Evolutionary conservation across 1,140 invertebrate genomes (phyloP), one percentile per base, ranked within the genome.

Genomic region (Meloidogyne exigua): DNA sequence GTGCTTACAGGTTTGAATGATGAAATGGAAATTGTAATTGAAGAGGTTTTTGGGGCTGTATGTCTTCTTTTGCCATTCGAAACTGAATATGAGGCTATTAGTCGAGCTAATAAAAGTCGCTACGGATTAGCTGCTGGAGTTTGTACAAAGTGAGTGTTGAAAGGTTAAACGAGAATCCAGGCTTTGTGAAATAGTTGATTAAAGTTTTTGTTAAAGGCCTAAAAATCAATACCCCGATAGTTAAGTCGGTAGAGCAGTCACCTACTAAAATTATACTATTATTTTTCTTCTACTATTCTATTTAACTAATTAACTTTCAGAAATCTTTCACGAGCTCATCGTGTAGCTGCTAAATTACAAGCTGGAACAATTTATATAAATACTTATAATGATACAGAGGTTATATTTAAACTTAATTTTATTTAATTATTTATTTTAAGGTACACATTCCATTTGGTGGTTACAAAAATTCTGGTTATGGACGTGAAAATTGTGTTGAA

Each of bases 21-120:
- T 82, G 76, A 88, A 28, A 90, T 91, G 89, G 89, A 85, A 68
- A 88, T 89, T 42, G 90, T 90, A 0, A 82, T 83, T 63, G 90
- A 91, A 44, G 90, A 91, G 81, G 87, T 91, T n/a, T 91, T 91
- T 86, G 90, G 90, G 12, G 82, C 90, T 15, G 89, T 90, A 1
- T 83, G 90, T 79, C 88, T 88, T 15, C 81, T 91, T 26, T 77
- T 91, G 57, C 83, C 84, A 39, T 91, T 91, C 83, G 86, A 89
- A 13, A 83, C 81, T 2, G 90, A 91, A 74, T 89, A 90, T 23
- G 90, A 91, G 79, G 90, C 88, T 2, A 80, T 91, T 21, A 64
- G 68, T 10, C 78, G 90, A 62, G 90, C 90, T 1, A 91, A 91
- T 80, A 82, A 89, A 74, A 89, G 90, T 18, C 71, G 83, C 25